Base-by-base conservation (phyloP, 2,113 vertebrate genomes). In the Campylomormyrus tamandua region DNA sequence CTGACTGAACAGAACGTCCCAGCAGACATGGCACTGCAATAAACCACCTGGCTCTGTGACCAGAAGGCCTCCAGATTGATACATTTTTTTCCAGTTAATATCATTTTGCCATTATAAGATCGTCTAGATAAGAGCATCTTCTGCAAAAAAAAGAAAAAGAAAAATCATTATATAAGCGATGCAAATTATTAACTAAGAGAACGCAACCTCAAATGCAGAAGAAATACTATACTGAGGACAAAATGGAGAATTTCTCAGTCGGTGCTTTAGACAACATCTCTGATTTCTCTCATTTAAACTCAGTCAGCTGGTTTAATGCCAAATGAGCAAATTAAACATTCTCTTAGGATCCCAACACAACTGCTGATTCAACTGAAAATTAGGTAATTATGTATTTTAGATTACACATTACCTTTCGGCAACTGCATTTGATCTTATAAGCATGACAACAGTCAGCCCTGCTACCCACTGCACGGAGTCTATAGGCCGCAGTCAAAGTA, bases 1-100 rank as follows among this genome's bases (percentile, higher is more conserved):
- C 49, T 87, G 50, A 31, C 85, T 87, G 85, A 87, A 87, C 49
- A 87, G 49, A 53, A 53, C 42, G 85, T 87, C 85, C 50, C 50
- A 56, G 15, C 17, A 53, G 48, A 87, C 83, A 56, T 56, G 50
- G 50, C 48, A 48, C 2, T 15, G 27, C 31, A 35, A 27, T 53
- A n/a, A 87, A 31, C 85, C 85, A 84, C 83, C 83, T 84, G 83
- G 83, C 83, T 84, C 42, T 46, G 21, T 84, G 45, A 84, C 45
- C 83, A 84, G 83, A 84, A 84, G 45, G 39, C 62, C 45, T 84
- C 83, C 83, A 48, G 83, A 84, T 24, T 84, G 19, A 84, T 84
- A 45, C 42, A 48, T 84, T 84, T 84, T 84, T 83, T 42, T 3
- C 15, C 42, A n/a, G 39, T 45, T 84, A 48, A 84, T 84, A 84